phyloP scores from a whole-genome alignment of 2,113 vertebrate genomes.

The Pipra filicauda region DNA sequence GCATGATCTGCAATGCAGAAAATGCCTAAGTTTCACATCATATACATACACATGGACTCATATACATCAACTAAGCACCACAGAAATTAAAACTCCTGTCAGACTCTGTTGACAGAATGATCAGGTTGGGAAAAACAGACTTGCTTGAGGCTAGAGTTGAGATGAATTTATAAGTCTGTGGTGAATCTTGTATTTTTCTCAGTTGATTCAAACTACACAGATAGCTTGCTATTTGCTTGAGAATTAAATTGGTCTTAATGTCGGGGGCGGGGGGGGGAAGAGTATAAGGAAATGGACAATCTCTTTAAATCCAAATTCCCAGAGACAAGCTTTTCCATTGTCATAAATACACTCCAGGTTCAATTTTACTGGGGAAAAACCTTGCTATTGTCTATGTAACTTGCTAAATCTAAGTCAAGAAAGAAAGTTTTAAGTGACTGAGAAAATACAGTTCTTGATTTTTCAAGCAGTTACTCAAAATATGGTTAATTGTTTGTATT shows the following conservation, averaged over 20 bases:
- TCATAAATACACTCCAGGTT: not conserved
- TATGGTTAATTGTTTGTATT: constrained; percentile 29
- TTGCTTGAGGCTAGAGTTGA: not conserved
- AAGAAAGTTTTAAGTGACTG: constrained; percentile 35
- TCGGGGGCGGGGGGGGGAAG: accelerated
- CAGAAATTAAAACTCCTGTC: not conserved
- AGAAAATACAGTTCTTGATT: constrained; percentile 28
- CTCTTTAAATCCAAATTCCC: not conserved
- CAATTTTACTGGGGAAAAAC: not conserved
- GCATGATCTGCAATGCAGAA: not conserved
- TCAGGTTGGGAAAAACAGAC: not conserved
- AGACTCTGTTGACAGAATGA: not conserved
- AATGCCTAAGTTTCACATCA: not conserved
- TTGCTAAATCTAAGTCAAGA: constrained; percentile 33
- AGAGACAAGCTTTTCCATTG: not conserved
- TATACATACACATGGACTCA: not conserved
- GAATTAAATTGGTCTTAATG: not conserved
- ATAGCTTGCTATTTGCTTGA: not conserved
- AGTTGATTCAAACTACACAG: not conserved
- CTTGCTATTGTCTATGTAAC: not conserved
- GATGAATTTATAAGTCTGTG: not conserved
- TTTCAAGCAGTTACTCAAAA: constrained; percentile 53
- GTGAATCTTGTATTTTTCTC: not conserved
- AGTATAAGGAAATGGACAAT: not conserved
- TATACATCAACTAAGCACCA: not conserved